Base-by-base conservation (phyloP, 2,113 vertebrate genomes). In the Stomatorhinus ivindoensis region DNA sequence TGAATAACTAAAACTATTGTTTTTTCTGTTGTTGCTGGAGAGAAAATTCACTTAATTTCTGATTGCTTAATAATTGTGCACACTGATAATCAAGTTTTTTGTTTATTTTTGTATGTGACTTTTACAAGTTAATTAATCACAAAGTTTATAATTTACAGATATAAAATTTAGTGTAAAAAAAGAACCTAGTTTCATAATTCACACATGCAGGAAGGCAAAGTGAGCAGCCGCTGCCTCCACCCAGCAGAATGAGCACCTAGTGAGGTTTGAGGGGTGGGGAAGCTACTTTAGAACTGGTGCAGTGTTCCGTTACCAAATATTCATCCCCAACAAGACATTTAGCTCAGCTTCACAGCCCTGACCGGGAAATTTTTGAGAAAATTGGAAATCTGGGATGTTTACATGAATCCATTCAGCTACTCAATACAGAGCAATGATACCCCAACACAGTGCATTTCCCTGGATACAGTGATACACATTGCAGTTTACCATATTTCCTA, bases 161-260 rank as follows among this genome's bases (percentile, higher is more conserved):
- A n/a, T n/a, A n/a, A n/a, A n/a, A n/a, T n/a, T n/a, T n/a, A n/a
- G n/a, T n/a, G n/a, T n/a, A n/a, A n/a, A n/a, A n/a, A n/a, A n/a
- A n/a, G n/a, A n/a, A n/a, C n/a, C n/a, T n/a, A n/a, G n/a, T n/a
- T n/a, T n/a, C n/a, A n/a, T n/a, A 87, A 51, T 42, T 55, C 84
- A 86, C 84, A 86, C 53, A 80, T 80, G 35, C 73, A 80, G 87
- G 42, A 46, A 87, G 46, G 15, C 39, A 39, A 87, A 39, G 13
- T 39, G 87, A 87, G 44, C 55, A 87, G 53, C 55, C n/a, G 87
- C 87, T 61, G 87, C 87, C 87, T 47, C 87, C 87, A 87, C 35
- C 55, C 82, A 46, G 19, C 21, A 85, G 58, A 11, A 55, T 51
- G 31, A 80, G 46, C 88, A 89, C 83, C 69, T 82, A 55, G n/a